Evolutionary conservation across 2,888 invertebrate genomes (phyloP), one percentile per base, ranked within the genome.

Genomic region (Ecdyonurus torrentis): DNA sequence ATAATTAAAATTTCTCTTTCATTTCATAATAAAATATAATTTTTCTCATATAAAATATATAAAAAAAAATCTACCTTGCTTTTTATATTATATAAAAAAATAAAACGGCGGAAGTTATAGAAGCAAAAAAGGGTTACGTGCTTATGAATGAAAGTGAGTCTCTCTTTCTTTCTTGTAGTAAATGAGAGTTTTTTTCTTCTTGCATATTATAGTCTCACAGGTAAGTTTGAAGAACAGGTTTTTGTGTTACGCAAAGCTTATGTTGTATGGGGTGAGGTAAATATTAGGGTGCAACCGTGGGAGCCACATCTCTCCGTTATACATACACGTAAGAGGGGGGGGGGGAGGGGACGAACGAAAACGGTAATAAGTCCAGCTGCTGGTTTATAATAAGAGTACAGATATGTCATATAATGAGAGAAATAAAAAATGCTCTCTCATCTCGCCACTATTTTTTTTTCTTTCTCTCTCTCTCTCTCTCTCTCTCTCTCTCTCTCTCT

Each of bases 141-240:
- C 37, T 37, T 37, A 37, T 37, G 37, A 37, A 37, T 37, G 37
- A 15, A 37, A 5, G 37, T n/a, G n/a, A n/a, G n/a, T n/a, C n/a
- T n/a, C n/a, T 65, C 62, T 59, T 62, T 64, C 50, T 18, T 58
- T 63, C 66, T 66, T 66, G 66, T 68, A 68, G 68, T 53, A 63
- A 61, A 20, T 60, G 52, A 24, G 23, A 52, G 52, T 62, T 5
- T 15, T n/a, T n/a, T 5, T 19, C 50, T 37, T 20, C 23, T 25
- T 37, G 23, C 25, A 20, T 22, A 15, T 62, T 25, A 20, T n/a
- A 2, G 19, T 25, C 25, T 2, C 23, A 15, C 20, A n/a, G 52
- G 20, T n/a, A n/a, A 61, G 50, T 23, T 22, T 23, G 2, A 59
- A 7, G 61, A 18, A 23, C 10, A 2, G 52, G 22, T 18, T 24